Evolutionary conservation across 2,888 invertebrate genomes (phyloP), one percentile per base, ranked within the genome.

Genomic region (Drosophila buzzatii): DNA sequence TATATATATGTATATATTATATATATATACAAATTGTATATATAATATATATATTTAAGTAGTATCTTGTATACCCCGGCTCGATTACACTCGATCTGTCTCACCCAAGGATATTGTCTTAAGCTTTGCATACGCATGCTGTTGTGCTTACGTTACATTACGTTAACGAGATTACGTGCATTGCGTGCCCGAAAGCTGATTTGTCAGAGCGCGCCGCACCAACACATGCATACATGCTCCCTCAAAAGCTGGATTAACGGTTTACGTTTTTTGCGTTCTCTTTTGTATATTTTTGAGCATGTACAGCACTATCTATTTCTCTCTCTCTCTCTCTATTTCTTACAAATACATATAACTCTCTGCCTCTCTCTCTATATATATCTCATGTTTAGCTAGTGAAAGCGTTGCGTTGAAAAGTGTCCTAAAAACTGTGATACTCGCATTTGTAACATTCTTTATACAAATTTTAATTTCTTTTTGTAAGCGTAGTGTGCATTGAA

Each of bases 401-500:
- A 76, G 72, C 83, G 77, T 85, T 82, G 65, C 70, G 77, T 82
- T 85, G 53, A 79, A 73, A 80, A 73, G 76, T 88, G 86, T 79
- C 72, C 66, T 64, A 52, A 73, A 71, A 76, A 84, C 68, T 87
- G 90, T 78, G 84, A 84, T 76, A 85, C 81, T 81, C 70, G 78
- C 85, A 81, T 89, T 83, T 73, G 71, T 82, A 74, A 57, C 68
- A 64, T 67, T 73, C 71, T 62, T 59, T 55, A 69, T 66, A 69
- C 52, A 53, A 39, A 27, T 58, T 76, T 70, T 49, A 39, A 39
- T 56, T 81, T 79, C 20, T 66, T 66, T 75, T 81, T 72, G 81
- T 88, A 90, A 88, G 86, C 86, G 86, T 86, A 86, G 86, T 86
- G 86, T 86, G 86, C 86, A 86, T 88, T 76, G 74, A 82, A 75